These are phyloP conservation scores for Acestrorhynchus altus DNA, from an alignment of 2,797 vertebrate genomes.

Conservation along the genomic window DNA sequence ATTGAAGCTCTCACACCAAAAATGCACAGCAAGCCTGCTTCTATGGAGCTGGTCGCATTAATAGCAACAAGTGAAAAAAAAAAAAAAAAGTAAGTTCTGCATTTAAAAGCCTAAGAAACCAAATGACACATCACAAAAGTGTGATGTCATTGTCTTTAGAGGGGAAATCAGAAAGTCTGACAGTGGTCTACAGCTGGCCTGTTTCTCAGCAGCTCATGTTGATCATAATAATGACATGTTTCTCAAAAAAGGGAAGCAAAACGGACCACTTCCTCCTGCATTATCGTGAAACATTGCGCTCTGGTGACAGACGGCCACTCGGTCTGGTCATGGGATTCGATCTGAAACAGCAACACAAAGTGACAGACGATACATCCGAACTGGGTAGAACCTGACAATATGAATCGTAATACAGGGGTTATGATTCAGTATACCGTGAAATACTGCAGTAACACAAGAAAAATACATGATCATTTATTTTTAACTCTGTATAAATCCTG, in stretches of 20 bases:
- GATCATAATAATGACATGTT: neutral
- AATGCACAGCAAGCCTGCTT: neutral
- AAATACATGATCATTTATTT: too few relatives aligned
- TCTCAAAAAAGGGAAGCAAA: constrained; percentile 5
- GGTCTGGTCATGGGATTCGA: neutral
- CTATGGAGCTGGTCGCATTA: neutral
- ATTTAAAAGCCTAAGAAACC: constrained; percentile 17
- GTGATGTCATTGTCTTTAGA: neutral
- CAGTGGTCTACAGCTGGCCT: neutral
- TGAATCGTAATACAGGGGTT: too few relatives aligned
- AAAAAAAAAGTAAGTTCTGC: neutral
- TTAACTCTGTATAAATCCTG: too few relatives aligned
- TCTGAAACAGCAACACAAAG: neutral
- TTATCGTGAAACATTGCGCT: neutral
- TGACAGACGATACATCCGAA: neutral
- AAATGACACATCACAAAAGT: neutral
- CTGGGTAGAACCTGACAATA: too few relatives aligned
- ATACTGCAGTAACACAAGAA: too few relatives aligned
- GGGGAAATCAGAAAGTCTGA: neutral
- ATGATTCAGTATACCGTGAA: too few relatives aligned
- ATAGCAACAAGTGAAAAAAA: neutral
- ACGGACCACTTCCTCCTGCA: neutral
- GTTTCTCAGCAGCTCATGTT: neutral
- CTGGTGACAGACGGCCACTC: neutral
- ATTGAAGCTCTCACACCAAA: neutral